phyloP scores from a whole-genome alignment of 2,113 vertebrate species.

The Limnothrissa miodon region DNA sequence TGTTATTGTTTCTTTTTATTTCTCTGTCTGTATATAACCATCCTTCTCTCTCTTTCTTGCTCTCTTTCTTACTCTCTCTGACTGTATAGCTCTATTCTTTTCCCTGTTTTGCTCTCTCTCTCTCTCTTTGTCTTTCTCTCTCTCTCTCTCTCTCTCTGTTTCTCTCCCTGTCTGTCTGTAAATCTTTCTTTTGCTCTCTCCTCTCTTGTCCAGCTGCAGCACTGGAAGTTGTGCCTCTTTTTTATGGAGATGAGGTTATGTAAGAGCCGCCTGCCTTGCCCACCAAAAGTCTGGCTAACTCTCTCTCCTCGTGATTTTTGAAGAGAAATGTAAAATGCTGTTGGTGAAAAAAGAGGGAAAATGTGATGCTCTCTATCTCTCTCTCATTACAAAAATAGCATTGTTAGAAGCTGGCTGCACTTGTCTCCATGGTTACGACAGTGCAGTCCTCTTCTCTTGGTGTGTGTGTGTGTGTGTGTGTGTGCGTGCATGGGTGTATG shows the following conservation, averaged over 20 bases:
- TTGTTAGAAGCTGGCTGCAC: constrained; percentile 73
- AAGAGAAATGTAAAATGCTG: constrained; percentile 63
- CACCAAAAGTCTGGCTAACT: constrained; percentile 41
- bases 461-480: constrained; percentile 49
- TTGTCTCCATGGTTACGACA: constrained; percentile 77
- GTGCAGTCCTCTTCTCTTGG: constrained; percentile 66
- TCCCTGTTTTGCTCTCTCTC: too few relatives aligned
- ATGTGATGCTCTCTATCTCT: constrained; percentile 66
- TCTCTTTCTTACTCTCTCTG: constrained; percentile 23
- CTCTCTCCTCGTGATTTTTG: constrained; percentile 27
- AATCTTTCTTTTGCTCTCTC: too few relatives aligned
- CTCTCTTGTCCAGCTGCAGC: neutral
- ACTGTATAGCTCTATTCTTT: constrained; percentile 1
- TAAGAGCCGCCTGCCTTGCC: constrained; percentile 53
- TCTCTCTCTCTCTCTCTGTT: constrained; percentile 13
- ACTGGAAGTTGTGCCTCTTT: neutral
- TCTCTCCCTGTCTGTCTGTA: neutral
- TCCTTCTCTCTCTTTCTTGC: constrained; percentile 32
- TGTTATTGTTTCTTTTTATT: neutral
- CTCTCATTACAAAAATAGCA: constrained; percentile 73
- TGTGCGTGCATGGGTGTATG: neutral
- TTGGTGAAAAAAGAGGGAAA: constrained; percentile 60
- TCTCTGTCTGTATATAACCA: too few relatives aligned
- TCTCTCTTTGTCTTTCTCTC: constrained; percentile 31
- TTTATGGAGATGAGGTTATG: constrained; percentile 48